Evolutionary conservation across 2,888 invertebrate genomes (phyloP), one percentile per base, ranked within the genome.

Genomic region (Drosophila tanythrix): DNA sequence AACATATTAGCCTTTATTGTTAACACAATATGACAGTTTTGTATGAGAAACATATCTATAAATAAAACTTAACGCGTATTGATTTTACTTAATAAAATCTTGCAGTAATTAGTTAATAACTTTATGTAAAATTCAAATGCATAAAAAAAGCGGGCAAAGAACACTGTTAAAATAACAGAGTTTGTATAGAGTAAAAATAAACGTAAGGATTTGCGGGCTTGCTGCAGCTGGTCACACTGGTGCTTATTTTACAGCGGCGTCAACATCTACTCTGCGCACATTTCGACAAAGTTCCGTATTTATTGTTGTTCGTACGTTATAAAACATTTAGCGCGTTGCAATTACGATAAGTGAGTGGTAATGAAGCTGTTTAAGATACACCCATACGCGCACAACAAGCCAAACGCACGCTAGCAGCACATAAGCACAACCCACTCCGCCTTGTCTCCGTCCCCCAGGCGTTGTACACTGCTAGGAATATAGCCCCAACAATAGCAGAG

Each of bases 281-380:
- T 83, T 83, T 81, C 65, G 38, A 79, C 50, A 74, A 73, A 81
- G 64, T 57, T 60, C 62, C 64, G 74, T 78, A 75, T 82, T 74
- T 70, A 60, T 76, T 69, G 55, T 35, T 70, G 61, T 72, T 75
- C 55, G 65, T 65, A 67, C 73, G 75, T 78, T 70, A 72, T 77
- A 76, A 81, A 77, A 59, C 68, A 88, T 78, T 81, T 88, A 85
- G 64, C 76, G 66, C 69, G 36, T 64, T 78, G 71, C 60, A 73
- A 74, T 64, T 80, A 73, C 72, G 72, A 43, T 76, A 74, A 78
- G 61, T 75, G 76, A 65, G 78, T 79, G 86, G 78, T 88, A 86
- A 86, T 86, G 86, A 79, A 25, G 72, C 62, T 69, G 72, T 70
- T 76, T 71, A 78, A 71, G 48, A 58, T 57, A 70, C 36, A 59